Evolutionary conservation across 2,113 vertebrate genomes (phyloP).

Genomic region (Chloroceryle aenea): DNA sequence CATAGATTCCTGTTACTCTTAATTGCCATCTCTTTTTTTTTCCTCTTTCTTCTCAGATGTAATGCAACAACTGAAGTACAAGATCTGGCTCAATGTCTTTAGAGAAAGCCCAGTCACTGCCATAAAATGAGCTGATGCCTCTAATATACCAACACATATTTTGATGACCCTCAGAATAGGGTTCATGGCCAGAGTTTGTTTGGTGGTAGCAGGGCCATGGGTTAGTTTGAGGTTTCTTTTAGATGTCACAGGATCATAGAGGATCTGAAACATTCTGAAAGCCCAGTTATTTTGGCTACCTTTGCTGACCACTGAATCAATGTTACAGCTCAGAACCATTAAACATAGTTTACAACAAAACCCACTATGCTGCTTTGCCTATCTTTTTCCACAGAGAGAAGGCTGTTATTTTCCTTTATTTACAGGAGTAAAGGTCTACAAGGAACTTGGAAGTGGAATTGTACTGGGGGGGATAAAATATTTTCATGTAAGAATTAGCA

Average conservation of each 20-base stretch:
- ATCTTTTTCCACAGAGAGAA: not conserved
- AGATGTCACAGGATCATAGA: not conserved
- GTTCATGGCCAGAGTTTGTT: not conserved
- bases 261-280: not conserved
- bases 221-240: not conserved
- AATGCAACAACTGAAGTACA: not conserved
- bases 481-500: not conserved
- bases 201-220: not conserved
- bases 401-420: not conserved
- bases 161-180: not conserved
- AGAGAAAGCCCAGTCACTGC: not conserved
- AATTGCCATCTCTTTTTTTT: not conserved
- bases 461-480: rapidly evolving
- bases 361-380: not conserved
- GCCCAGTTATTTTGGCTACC: not conserved
- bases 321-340: not conserved
- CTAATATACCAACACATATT: not conserved
- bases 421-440: not conserved
- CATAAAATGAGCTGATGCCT: not conserved
- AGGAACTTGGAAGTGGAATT: not conserved
- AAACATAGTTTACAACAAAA: not conserved
- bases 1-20: not conserved
- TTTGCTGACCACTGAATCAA: not conserved
- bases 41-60: not conserved
- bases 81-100: not conserved